Evolutionary conservation across 2,113 vertebrate genomes (phyloP).

Genomic region (Coptodon bakossiorum): DNA sequence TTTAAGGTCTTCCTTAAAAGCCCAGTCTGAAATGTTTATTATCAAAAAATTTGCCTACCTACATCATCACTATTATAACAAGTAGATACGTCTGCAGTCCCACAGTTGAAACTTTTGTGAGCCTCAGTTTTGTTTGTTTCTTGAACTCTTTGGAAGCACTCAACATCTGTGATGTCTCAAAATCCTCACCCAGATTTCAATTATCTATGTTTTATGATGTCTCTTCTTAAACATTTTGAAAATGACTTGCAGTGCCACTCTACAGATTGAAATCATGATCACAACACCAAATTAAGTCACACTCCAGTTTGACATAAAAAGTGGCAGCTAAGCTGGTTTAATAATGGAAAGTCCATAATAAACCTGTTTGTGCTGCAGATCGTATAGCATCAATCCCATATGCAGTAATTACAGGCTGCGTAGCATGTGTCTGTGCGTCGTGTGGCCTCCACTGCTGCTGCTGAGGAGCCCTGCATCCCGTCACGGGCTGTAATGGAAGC

Average conservation of each 20-base stretch:
- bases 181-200: background rate
- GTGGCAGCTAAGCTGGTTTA: background rate
- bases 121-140: background rate
- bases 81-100: background rate
- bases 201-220: background rate
- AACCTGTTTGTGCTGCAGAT: conserved; percentile 66
- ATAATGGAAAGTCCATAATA: conserved; percentile 63
- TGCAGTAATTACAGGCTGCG: conserved; percentile 84
- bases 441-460: conserved; percentile 68
- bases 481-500: conserved; percentile 79
- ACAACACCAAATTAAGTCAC: background rate
- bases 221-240: background rate
- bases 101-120: background rate
- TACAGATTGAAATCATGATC: background rate
- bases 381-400: conserved; percentile 60
- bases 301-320: background rate
- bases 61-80: background rate
- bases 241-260: background rate
- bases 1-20: background rate
- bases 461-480: conserved; percentile 69
- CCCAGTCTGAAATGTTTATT: background rate
- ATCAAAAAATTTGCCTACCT: background rate
- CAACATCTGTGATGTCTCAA: background rate
- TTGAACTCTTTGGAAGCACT: background rate
- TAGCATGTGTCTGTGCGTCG: conserved; percentile 81